Evolutionary conservation across 2,797 vertebrate species (phyloP).

Genomic region (Galagoides demidoff): DNA sequence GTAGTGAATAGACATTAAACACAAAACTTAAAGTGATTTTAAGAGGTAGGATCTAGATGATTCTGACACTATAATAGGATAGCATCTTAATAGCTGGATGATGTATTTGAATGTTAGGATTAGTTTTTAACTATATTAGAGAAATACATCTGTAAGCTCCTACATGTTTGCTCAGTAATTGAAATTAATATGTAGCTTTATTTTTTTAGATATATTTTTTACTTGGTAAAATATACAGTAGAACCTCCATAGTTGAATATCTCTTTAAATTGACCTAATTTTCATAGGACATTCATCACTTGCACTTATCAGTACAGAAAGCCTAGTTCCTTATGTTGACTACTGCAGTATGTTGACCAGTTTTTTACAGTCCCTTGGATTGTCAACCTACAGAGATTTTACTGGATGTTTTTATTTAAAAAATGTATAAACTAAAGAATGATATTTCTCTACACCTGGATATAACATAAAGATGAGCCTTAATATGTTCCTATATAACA

Average conservation of each 20-base stretch:
- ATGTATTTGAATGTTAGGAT: neutral
- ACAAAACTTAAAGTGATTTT: neutral
- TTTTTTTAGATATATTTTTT: neutral
- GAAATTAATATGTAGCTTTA: neutral
- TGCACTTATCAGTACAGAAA: no score
- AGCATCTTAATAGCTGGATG: neutral
- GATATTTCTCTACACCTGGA: neutral
- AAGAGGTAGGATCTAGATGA: neutral
- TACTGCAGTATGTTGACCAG: no score
- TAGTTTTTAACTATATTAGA: neutral
- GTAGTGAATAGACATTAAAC: neutral
- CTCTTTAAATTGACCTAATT: no score
- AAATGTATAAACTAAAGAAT: neutral
- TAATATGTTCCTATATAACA: neutral
- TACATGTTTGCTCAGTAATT: conserved; percentile 2
- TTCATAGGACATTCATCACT: no score
- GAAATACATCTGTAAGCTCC: neutral
- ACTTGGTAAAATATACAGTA: neutral
- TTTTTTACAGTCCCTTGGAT: no score
- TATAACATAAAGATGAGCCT: neutral
- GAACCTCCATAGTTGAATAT: no score
- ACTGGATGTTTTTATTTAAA: neutral
- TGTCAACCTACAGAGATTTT: no score
- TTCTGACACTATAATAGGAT: neutral
- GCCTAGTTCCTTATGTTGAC: no score